Conservation (phyloP, 92 coral and sea anemone species). For the Diadumene lineata region DNA sequence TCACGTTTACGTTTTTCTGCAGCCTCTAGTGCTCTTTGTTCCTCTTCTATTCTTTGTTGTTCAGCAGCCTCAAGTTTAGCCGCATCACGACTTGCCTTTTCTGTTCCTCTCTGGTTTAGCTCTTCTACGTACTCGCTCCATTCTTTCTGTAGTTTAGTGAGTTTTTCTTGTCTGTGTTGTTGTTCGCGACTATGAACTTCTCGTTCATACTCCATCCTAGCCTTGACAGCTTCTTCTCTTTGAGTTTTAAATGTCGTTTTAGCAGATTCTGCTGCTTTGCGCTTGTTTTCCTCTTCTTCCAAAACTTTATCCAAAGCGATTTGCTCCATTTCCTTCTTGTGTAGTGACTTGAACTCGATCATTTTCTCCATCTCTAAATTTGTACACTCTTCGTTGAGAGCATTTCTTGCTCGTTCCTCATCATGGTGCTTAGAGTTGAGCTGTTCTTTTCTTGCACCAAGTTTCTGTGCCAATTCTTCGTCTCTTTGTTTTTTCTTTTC, state of each 20-base stretch:
- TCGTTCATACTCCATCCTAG: conserved; percentile 50
- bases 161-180: conserved; percentile 47
- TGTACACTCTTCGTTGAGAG: conserved; percentile 8
- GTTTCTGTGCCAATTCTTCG: conserved; percentile 23
- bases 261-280: conserved; percentile 43
- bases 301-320: conserved; percentile 36
- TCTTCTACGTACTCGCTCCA: conserved; percentile 43
- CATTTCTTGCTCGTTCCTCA: conserved; percentile 28
- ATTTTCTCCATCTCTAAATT: conserved; percentile 35
- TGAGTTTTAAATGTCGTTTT: conserved; percentile 40
- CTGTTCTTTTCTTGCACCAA: conserved; percentile 1
- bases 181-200: conserved; percentile 36
- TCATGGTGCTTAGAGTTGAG: conserved; percentile 15
- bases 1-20: conserved; percentile 40
- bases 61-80: conserved; percentile 22
- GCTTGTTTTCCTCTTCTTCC: conserved; percentile 40
- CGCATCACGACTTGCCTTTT: conserved; percentile 23
- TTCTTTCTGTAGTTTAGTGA: conserved; percentile 42
- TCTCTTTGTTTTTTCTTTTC: conserved; percentile 41
- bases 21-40: conserved; percentile 22
- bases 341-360: conserved; percentile 39
- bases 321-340: conserved; percentile 47
- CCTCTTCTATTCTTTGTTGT: conserved; percentile 36
- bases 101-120: conserved; percentile 21
- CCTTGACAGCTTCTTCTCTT: conserved; percentile 56